A percentile compares a stretch with the other conserved stretches of the same genome.
Evolutionary conservation across 2,797 vertebrate species (phyloP).

Genomic region (Vultur gryphus): DNA sequence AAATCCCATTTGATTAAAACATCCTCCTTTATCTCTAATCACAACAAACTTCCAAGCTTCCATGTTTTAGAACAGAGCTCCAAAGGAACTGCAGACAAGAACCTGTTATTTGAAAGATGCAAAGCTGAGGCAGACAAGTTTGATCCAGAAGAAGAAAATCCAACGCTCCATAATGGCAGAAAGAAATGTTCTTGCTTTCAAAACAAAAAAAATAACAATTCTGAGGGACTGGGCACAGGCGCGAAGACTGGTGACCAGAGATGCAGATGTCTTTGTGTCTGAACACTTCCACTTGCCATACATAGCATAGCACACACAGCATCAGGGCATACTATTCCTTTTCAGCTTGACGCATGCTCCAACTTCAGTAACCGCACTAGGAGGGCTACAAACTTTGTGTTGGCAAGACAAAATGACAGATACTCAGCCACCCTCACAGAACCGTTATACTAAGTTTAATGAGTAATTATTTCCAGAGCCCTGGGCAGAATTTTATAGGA

Average conservation of each 20-base stretch:
- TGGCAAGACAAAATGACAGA: not conserved
- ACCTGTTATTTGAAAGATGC: not conserved
- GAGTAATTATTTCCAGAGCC: conserved; percentile 41
- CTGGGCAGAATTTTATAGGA: not conserved
- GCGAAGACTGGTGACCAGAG: not conserved
- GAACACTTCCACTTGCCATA: not conserved
- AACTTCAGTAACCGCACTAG: not conserved
- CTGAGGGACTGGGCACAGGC: not conserved
- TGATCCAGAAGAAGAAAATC: not conserved
- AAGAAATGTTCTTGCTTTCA: not conserved
- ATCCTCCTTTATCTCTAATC: not conserved
- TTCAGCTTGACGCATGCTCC: rapidly evolving
- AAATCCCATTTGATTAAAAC: not conserved
- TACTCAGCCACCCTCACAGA: not conserved
- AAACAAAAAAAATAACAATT: not conserved
- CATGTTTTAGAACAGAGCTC: not conserved
- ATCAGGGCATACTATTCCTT: not conserved
- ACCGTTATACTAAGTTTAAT: not conserved
- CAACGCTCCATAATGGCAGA: not conserved
- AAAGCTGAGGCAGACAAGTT: not conserved
- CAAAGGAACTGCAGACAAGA: not conserved
- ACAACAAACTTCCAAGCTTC: not conserved
- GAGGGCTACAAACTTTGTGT: not conserved
- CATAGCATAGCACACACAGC: not conserved
- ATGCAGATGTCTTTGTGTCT: not conserved